phyloP scores from a whole-genome alignment of 2,888 invertebrate genomes.

The Cantharis lateralis region DNA sequence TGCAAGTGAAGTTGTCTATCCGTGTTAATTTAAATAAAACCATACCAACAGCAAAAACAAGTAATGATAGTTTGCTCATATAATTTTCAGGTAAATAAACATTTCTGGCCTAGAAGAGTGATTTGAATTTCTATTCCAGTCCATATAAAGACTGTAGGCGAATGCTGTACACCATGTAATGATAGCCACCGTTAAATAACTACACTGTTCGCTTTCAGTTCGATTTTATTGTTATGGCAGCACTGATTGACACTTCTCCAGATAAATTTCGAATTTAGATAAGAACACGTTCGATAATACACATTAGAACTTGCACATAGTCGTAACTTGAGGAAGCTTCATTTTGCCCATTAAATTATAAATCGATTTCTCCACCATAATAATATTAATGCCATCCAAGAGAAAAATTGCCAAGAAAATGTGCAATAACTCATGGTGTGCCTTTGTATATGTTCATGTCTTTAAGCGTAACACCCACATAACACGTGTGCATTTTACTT shows the following conservation, averaged over 20 bases:
- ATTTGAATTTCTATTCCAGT: conserved; percentile 42
- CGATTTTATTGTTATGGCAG: conserved; percentile 49
- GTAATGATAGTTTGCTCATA: conserved; percentile 49
- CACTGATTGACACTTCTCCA: conserved; percentile 49
- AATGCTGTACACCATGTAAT: conserved; percentile 42
- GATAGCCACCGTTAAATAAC: conserved; percentile 42
- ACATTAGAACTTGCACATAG: conserved; percentile 20
- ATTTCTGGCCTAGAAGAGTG: conserved; percentile 40
- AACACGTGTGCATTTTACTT: conserved; percentile 13
- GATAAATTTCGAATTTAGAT: conserved; percentile 50
- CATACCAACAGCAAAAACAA: conserved; percentile 42
- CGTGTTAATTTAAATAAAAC: conserved; percentile 46
- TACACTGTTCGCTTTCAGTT: conserved; percentile 37
- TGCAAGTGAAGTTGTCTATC: conserved; percentile 41
- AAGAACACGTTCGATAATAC: conserved; percentile 46
- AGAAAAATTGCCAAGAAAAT: conserved; percentile 1
- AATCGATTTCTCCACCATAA: not conserved
- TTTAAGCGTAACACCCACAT: conserved; percentile 16
- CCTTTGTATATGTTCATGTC: conserved; percentile 2
- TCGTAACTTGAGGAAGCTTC: not conserved
- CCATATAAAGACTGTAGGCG: conserved; percentile 41
- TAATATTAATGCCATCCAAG: not conserved
- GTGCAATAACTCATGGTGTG: conserved; percentile 3
- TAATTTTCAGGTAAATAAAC: conserved; percentile 50
- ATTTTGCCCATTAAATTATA: not conserved